Percentiles rank a stretch among this genome's conserved stretches.
Evolutionary conservation across 2,113 vertebrate species (phyloP).

Genomic region (Anhinga anhinga): DNA sequence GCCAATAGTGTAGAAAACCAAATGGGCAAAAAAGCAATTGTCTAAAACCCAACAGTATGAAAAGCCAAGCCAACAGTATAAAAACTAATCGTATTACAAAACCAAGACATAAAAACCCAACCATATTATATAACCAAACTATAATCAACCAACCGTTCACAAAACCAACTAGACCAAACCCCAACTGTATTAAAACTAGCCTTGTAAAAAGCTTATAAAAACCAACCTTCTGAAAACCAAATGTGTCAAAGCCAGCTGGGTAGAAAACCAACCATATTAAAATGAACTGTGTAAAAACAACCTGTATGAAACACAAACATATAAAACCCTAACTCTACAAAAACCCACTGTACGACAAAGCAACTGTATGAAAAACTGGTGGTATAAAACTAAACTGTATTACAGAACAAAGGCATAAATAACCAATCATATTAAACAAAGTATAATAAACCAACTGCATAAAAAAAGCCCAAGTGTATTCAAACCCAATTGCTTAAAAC

Average conservation of each 20-base stretch:
- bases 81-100: background rate
- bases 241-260: background rate
- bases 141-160: background rate
- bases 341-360: background rate
- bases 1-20: background rate
- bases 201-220: background rate
- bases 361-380: background rate
- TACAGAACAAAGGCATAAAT: background rate
- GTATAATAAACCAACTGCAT: background rate
- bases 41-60: background rate
- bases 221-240: background rate
- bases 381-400: background rate
- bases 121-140: background rate
- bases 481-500: background rate
- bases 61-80: background rate
- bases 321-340: background rate
- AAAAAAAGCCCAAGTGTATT: background rate
- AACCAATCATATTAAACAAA: background rate
- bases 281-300: background rate
- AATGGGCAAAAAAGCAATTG: fast-evolving
- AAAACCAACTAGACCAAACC: background rate
- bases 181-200: background rate
- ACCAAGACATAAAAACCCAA: background rate
- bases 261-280: background rate
- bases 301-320: background rate